Percentiles rank a stretch among this genome's conserved stretches.
phyloP scores from a whole-genome alignment of 2,797 vertebrate species.

The Hirundo rustica region DNA sequence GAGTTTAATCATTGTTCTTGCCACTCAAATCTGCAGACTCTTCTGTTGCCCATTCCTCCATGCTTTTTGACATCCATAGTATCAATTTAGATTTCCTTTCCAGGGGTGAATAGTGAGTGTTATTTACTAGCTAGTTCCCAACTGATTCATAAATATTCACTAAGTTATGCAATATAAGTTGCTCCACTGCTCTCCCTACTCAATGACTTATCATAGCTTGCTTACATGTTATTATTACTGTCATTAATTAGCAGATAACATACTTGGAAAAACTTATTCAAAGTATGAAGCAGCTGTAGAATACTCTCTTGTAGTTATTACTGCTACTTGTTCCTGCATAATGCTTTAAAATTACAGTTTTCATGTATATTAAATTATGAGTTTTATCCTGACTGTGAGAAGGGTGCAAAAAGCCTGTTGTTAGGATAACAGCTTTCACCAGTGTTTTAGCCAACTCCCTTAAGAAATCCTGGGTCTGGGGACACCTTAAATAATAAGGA shows the following conservation, averaged over 20 bases:
- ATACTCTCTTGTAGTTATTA: not conserved
- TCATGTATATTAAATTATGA: not conserved
- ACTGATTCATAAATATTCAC: not conserved
- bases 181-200: not conserved
- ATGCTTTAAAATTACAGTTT: not conserved
- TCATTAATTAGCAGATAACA: not conserved
- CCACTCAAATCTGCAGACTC: not conserved
- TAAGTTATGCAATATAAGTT: not conserved
- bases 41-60: not conserved
- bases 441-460: not conserved
- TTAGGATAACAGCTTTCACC: slow-evolving; percentile 5
- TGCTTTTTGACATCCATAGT: not conserved
- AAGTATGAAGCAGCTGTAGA: not conserved
- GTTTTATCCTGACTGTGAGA: not conserved
- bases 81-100: not conserved
- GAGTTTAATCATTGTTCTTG: slow-evolving; percentile 20
- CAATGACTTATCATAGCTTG: not conserved
- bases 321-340: not conserved
- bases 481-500: slow-evolving; percentile 14
- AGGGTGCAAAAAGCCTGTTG: not conserved
- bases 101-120: not conserved
- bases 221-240: not conserved
- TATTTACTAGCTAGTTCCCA: not conserved
- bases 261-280: not conserved
- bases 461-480: not conserved